Percentiles rank a stretch among this genome's conserved stretches.
phyloP scores from a whole-genome alignment of 2,113 vertebrate genomes.

The Ahaetulla prasina region DNA sequence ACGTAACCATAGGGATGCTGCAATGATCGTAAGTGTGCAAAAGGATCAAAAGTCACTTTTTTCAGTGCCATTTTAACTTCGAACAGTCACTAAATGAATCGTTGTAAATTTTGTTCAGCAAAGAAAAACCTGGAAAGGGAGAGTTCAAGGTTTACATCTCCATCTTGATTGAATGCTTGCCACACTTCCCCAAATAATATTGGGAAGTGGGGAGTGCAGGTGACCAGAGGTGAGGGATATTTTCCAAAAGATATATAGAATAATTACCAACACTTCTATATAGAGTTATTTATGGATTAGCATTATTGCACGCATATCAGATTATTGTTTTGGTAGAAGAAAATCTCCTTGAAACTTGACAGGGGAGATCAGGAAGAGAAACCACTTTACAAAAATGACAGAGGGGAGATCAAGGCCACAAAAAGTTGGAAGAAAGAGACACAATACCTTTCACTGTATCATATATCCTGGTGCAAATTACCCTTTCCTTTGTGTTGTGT shows the following conservation, averaged over 20 bases:
- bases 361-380: not conserved
- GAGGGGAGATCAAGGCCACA: not conserved
- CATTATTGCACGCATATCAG: not conserved
- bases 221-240: not conserved
- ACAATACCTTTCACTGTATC: not conserved
- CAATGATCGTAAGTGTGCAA: not conserved
- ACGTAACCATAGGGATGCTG: not conserved
- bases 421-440: not conserved
- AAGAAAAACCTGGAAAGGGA: not conserved
- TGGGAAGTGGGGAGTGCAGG: not conserved
- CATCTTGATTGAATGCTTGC: not conserved
- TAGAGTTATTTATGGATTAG: not conserved
- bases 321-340: not conserved
- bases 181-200: not conserved
- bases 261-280: not conserved
- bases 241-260: not conserved
- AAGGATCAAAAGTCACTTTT: not conserved
- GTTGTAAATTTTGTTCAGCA: not conserved
- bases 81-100: not conserved
- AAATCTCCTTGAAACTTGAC: not conserved
- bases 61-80: not conserved
- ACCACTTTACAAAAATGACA: not conserved
- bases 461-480: not conserved
- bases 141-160: not conserved
- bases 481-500: not conserved